Evolutionary conservation across 1,140 invertebrate species (phyloP), one percentile per base, ranked within the genome.

Genomic region (Aethina tumida): DNA sequence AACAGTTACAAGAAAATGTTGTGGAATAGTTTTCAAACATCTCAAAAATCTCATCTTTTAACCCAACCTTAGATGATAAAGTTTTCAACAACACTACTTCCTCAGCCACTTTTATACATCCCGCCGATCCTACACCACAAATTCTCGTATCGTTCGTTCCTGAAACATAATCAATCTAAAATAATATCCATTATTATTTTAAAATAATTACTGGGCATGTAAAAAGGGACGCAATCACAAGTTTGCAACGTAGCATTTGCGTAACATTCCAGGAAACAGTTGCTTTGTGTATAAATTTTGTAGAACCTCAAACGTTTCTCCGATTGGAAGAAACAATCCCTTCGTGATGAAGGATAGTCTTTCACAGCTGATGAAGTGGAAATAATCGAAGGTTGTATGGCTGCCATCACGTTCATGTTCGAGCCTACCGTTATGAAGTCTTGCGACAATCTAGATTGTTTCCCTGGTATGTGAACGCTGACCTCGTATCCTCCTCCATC

Each of bases 291-390:
- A 38, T 68, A 68, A n/a, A 59, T 39, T n/a, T 45, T 49, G 38
- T 53, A 63, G 40, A 41, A 58, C 31, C 62, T 64, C 9, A 82
- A 60, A 22, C 68, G 63, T 14, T 73, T 68, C 47, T 81, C 78
- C 7, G 52, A 58, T 32, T 69, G 68, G 29, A 80, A 75, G 57
- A 68, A 80, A 45, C 78, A 81, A 42, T 76, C 73, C 3, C 77
- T 66, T 45, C 69, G 68, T 59, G 19, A 53, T 53, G 20, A 50
- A 41, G 16, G 60, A 48, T 52, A 73, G 52, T 10, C 47, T 45
- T 40, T 43, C 3, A 59, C 36, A 26, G 46, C 68, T 16, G 64
- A 55, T 4, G 68, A 71, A n/a, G 70, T 73, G 9, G 63, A 65
- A 42, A 73, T 71, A 47, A 73, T 65, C 20, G 63, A 57, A 2